Evolutionary conservation across 2,797 vertebrate species (phyloP).

Genomic region (Sebastes baramenuke): DNA sequence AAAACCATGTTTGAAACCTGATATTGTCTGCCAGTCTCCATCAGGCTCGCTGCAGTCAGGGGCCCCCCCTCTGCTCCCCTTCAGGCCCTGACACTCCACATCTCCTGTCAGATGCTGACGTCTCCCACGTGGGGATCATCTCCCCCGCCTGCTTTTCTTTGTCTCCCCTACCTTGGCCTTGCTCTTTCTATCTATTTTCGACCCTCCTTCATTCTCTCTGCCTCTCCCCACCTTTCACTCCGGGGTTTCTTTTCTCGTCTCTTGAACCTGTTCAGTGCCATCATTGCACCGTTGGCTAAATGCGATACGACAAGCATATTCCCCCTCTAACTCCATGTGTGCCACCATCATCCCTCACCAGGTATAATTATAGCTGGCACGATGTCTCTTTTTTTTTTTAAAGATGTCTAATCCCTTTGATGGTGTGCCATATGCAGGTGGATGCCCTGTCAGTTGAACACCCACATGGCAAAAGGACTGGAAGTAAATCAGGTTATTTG

Average conservation of each 20-base stretch:
- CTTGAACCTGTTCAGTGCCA: constrained; percentile 46
- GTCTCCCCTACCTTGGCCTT: neutral
- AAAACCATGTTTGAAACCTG: constrained; percentile 46
- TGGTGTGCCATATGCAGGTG: constrained; percentile 40
- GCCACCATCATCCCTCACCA: constrained; percentile 45
- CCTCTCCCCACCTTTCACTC: constrained; percentile 25
- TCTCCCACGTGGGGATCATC: constrained; percentile 25
- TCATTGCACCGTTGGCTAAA: constrained; percentile 59
- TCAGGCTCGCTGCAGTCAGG: constrained; percentile 23
- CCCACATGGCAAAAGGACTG: neutral
- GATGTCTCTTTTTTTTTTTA: neutral
- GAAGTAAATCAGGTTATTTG: constrained; percentile 25
- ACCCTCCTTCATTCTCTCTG: neutral
- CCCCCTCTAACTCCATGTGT: constrained; percentile 48
- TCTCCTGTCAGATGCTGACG: constrained; percentile 46
- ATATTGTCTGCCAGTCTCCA: constrained; percentile 56
- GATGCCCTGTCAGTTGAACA: constrained; percentile 26
- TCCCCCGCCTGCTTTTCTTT: constrained; percentile 2
- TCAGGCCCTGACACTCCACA: constrained; percentile 24
- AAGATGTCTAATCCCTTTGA: constrained; percentile 51
- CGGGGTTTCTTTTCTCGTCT: constrained; percentile 6
- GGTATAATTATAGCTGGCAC: constrained; percentile 63
- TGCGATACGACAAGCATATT: constrained; percentile 68
- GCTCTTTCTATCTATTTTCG: constrained; percentile 18
- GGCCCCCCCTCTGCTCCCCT: neutral